These are phyloP conservation scores for Platorchestia sp. DNA, from an alignment of 1,140 invertebrate species.

Conservation along the genomic window DNA sequence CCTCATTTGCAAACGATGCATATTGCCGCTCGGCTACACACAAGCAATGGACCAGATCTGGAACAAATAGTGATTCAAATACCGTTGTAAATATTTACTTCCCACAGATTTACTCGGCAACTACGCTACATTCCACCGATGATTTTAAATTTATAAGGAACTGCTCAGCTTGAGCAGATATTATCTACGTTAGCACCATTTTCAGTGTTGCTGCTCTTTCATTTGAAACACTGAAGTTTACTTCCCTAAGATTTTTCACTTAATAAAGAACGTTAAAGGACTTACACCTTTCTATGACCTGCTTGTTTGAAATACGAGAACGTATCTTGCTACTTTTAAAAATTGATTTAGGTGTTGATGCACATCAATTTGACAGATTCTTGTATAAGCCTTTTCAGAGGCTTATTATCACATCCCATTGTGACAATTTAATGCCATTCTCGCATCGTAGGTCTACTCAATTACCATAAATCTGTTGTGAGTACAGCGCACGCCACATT, in stretches of 20 bases:
- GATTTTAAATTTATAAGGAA: background rate
- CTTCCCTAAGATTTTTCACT: background rate
- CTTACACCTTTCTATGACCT: no score
- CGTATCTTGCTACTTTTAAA: no score
- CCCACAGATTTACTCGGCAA: background rate
- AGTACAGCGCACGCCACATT: background rate
- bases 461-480: background rate
- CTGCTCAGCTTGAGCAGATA: background rate
- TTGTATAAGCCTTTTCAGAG: background rate
- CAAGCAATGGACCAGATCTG: background rate
- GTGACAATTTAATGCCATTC: background rate
- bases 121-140: background rate
- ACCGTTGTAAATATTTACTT: background rate
- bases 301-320: no score
- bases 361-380: background rate
- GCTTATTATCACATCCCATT: background rate
- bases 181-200: background rate
- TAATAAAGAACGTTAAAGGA: background rate
- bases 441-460: background rate
- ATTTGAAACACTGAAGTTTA: no score
- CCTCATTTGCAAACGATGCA: background rate
- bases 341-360: background rate
- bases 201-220: no score
- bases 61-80: background rate
- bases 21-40: background rate